Evolutionary conservation across 2,888 invertebrate genomes (phyloP).

Genomic region (Cerceris rybyensis): DNA sequence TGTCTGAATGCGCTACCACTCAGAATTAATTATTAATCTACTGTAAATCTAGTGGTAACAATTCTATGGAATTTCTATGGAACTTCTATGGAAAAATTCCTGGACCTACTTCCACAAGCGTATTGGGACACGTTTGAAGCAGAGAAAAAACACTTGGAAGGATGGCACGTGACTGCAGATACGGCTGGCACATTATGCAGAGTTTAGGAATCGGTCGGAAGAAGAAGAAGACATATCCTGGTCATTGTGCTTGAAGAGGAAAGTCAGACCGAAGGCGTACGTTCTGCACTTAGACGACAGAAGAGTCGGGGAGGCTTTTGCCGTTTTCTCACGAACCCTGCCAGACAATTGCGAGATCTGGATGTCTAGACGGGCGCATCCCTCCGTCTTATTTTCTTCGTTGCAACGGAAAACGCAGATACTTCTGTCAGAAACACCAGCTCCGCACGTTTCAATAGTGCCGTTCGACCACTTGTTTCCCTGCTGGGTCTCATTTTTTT

Average conservation of each 20-base stretch:
- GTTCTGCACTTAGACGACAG: constrained; percentile 57
- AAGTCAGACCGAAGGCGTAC: constrained; percentile 33
- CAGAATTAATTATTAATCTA: no score
- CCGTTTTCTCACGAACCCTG: constrained; percentile 70
- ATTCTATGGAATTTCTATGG: background rate
- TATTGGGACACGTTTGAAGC: background rate
- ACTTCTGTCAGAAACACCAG: constrained; percentile 73
- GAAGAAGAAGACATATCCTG: constrained; percentile 21
- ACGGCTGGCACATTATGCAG: background rate
- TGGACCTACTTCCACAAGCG: background rate
- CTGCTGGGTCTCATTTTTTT: constrained; percentile 4
- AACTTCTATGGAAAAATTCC: background rate
- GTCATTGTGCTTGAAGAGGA: constrained; percentile 55
- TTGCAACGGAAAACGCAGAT: constrained; percentile 51
- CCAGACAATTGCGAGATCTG: constrained; percentile 79
- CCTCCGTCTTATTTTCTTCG: constrained; percentile 59
- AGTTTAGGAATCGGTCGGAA: background rate
- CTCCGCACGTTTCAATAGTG: constrained; percentile 18
- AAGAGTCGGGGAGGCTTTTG: constrained; percentile 47
- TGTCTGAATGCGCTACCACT: no score
- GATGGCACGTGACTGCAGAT: background rate
- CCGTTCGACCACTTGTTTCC: constrained; percentile 18
- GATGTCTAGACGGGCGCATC: constrained; percentile 78
- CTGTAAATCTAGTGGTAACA: no score
- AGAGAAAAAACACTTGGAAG: background rate